Conservation (phyloP, 30 jellyfish, hydroid and myxozoan genomes). For the Hydractinia symbiolongicarpus region DNA sequence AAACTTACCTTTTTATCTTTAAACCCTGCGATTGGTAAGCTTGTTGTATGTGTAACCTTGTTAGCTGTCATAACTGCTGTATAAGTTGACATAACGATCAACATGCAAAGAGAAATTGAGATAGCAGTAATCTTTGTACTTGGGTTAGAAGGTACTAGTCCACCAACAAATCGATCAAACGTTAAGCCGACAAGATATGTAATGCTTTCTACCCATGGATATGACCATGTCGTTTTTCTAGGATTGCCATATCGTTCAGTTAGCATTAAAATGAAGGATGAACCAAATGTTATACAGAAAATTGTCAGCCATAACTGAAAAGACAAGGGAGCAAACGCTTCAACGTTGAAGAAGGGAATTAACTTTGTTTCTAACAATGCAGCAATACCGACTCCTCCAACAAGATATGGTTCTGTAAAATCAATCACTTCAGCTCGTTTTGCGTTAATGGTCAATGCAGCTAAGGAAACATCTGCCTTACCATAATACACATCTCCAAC, state of each 20-base stretch:
- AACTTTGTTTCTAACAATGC: background rate
- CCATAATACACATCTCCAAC: conserved; percentile 9
- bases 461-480: conserved; percentile 15
- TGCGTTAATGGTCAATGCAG: conserved; percentile 18
- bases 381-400: conserved; percentile 22
- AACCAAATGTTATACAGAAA: background rate
- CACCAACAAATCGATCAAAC: conserved; percentile 64
- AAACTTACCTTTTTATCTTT: conserved; percentile 50
- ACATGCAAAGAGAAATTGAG: conserved; percentile 63
- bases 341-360: background rate
- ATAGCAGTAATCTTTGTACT: conserved; percentile 55
- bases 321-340: conserved; percentile 10
- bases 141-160: conserved; percentile 36
- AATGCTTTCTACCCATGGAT: conserved; percentile 33
- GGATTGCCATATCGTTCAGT: background rate
- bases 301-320: background rate
- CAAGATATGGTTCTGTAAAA: conserved; percentile 14
- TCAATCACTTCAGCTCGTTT: conserved; percentile 12
- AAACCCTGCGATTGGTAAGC: conserved; percentile 39
- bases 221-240: conserved; percentile 1
- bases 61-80: conserved; percentile 79
- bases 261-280: background rate
- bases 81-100: conserved; percentile 63
- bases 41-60: conserved; percentile 27
- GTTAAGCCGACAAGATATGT: conserved; percentile 55